Evolutionary conservation across 2,797 vertebrate genomes (phyloP), one percentile per base, ranked within the genome.

Genomic region (Silurus aristotelis): DNA sequence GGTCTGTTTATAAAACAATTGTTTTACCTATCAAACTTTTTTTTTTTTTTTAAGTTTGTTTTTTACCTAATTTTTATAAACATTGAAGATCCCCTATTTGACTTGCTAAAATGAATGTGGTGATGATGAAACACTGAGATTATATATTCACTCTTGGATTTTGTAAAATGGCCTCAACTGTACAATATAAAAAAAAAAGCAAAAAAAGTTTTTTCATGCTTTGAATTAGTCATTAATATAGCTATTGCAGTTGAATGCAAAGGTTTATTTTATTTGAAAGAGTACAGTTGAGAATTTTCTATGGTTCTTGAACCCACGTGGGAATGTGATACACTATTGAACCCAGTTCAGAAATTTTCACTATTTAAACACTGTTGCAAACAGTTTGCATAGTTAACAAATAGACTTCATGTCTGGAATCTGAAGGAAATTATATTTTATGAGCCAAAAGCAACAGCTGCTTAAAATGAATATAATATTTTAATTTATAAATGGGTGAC

Each of bases 401-500:
- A 85, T 60, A 63, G 58, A 78, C 85, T 82, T 75, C 58, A 64
- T 43, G 85, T 91, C 87, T 90, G 83, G 82, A 84, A 43, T 75
- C 84, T 87, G 88, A 91, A 94, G 93, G 93, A 95, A 94, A 94
- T 94, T 86, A 90, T 90, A 80, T 73, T 73, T 70, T 83, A 10
- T 84, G 89, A 89, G 92, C 93, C 94, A 95, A 94, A 93, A 92
- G 90, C 92, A 93, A 93, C 92, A 93, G 88, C 85, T 85, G 83
- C 82, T 86, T 84, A 75, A 70, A 90, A 89, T 78, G 67, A 91
- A 89, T 79, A 84, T 10, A 89, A 89, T 55, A 4, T 12, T 60
- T 27, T 17, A 13, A 38, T 38, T 61, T 60, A 60, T 60, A 78
- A 77, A 20, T 43, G 31, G 27, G 2, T 9, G 9, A 10, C 27